Evolutionary conservation across 2,797 vertebrate genomes (phyloP), one percentile per base, ranked within the genome.

Genomic region (Malurus splendens): DNA sequence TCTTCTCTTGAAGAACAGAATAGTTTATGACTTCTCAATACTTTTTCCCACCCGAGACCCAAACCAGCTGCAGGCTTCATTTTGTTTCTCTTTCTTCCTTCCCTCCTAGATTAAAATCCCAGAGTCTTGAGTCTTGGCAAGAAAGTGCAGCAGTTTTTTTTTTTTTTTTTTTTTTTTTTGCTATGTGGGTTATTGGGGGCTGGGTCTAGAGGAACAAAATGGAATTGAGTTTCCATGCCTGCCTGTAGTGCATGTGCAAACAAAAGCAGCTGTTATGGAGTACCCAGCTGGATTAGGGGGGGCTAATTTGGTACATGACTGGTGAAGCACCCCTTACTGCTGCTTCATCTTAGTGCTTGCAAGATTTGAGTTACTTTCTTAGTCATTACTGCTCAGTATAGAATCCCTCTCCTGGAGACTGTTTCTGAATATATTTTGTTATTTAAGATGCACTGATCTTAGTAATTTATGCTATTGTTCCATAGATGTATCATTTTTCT

Each of bases 381-480:
- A 60, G 45, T 39, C 36, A 38, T 0, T 61, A 64, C 50, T 50
- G 3, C 5, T 3, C 10, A 64, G 18, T 25, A 32, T 7, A 72
- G 13, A 28, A 67, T 65, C 28, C 9, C 23, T 71, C 42, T 91
- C 28, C 25, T 67, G 30, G 47, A 74, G 16, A 4, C 6, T 23
- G 16, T 74, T 91, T 80, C 79, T 82, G 74, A 68, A 71, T 73
- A 32, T 2, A 0, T 48, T 85, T 78, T 83, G 22, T 27, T 81
- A 62, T 81, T 76, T 84, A 57, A 89, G 66, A 89, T 30, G 27
- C 7, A 2, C 33, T 42, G 48, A 48, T 85, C 18, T 73, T 78
- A 59, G 60, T 78, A 86, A 78, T 62, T 81, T 76, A 60, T 87
- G 18, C 71, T 89, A 47, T 95, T 93, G 77, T 89, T 93, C 61